Base-by-base conservation (phyloP, 2,113 vertebrate species). In the Neolamprologus ventralis region DNA sequence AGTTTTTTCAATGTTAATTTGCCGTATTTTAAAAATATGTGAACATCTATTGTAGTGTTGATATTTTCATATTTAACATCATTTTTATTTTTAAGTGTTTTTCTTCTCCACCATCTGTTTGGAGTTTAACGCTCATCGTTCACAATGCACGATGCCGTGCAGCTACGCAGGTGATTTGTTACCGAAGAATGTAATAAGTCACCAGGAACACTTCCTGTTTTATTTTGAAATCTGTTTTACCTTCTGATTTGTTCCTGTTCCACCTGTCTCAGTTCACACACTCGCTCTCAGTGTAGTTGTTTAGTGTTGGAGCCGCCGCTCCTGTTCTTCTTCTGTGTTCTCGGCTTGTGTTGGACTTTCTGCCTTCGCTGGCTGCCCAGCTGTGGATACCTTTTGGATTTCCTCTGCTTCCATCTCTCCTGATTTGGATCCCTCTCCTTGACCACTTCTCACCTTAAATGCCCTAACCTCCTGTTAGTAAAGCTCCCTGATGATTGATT, bases 261-360 rank as follows among this genome's bases (percentile, higher is more conserved):
- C 33, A 37, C 19, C 33, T 40, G 7, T 37, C 11, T 21, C 35
- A 40, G 0, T 1, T 0, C 63, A 68, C 1, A 14, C 19, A 13
- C 60, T 21, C 2, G 11, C 2, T 65, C 33, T 65, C 35, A 6
- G 35, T 71, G n/a, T 16, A 42, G 35, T 23, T 23, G 19, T 40
- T 8, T 6, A 23, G 7, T 0, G 1, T 16, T 42, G n/a, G 12
- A 16, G 37, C 37, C 1, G 7, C 35, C 0, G 2, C n/a, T 23
- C 11, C 63, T 14, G 63, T 71, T 1, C 65, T 42, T 71, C 60
- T 0, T 21, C 35, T 9, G n/a, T 40, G 37, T 71, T 42, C n/a
- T 71, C n/a, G 7, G 35, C n/a, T 71, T 71, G n/a, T 42, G 65
- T 71, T 71, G 65, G 35, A 71, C 12, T 42, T 71, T 23, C 35